Evolutionary conservation across 2,888 invertebrate species (phyloP).

Genomic region (Lasius platythorax): DNA sequence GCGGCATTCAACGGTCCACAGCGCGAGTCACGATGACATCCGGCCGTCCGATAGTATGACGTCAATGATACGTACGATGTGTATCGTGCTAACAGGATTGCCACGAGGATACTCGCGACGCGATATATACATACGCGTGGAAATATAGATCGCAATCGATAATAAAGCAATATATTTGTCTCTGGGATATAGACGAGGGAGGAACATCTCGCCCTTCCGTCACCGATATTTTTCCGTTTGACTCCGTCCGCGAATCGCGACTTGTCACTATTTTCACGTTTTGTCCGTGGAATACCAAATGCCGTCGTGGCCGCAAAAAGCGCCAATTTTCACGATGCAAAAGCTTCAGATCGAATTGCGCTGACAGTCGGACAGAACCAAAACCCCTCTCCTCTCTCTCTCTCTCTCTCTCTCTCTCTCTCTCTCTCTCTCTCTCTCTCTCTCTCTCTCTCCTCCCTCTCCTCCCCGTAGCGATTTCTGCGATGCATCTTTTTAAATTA

Average conservation of each 20-base stretch:
- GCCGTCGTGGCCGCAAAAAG: neutral
- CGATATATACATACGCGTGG: neutral
- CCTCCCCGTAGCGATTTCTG: neutral
- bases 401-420: neutral
- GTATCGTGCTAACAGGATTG: slow-evolving; percentile 26
- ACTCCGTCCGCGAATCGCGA: slow-evolving; percentile 36
- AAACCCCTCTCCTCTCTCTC: neutral
- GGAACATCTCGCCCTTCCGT: slow-evolving; percentile 24
- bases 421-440: neutral
- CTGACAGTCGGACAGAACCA: slow-evolving; percentile 18
- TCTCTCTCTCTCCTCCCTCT: neutral
- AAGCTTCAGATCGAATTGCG: slow-evolving; percentile 32
- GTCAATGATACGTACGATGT: slow-evolving; percentile 54
- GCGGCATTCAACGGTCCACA: slow-evolving; percentile 49
- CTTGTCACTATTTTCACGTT: slow-evolving; percentile 49
- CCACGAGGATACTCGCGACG: slow-evolving; percentile 22
- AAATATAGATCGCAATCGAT: slow-evolving; percentile 33
- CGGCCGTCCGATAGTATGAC: slow-evolving; percentile 54
- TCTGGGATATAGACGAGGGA: slow-evolving; percentile 18
- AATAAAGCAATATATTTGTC: slow-evolving; percentile 43
- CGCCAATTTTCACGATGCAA: slow-evolving; percentile 34
- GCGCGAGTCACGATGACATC: slow-evolving; percentile 65
- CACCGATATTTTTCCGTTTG: slow-evolving; percentile 46
- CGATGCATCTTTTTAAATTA: slow-evolving; percentile 17
- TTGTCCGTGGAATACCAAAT: slow-evolving; percentile 4